Percentiles rank a stretch among this genome's conserved stretches.
Conservation (phyloP, 2,797 vertebrate species). For the Phataginus tetradactyla region DNA sequence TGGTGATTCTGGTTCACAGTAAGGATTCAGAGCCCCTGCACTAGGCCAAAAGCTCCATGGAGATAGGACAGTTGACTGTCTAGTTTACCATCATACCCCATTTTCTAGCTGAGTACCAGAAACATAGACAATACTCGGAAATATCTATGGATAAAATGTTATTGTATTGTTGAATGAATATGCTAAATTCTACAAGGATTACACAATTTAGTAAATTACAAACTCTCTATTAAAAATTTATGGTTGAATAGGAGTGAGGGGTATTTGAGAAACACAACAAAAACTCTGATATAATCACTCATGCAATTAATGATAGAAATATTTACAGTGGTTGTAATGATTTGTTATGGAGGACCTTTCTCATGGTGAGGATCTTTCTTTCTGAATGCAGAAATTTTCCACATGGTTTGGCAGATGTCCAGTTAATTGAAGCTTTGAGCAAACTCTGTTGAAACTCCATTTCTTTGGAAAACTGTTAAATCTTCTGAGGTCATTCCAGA, state of each 20-base stretch:
- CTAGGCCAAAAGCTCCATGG: neutral
- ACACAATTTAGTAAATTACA: neutral
- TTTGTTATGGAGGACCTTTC: slow-evolving; percentile 28
- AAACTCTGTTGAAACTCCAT: slow-evolving; percentile 16
- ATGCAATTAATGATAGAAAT: neutral
- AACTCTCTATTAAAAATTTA: slow-evolving; percentile 1
- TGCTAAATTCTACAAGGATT: neutral
- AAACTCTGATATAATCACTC: neutral
- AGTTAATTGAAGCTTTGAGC: slow-evolving; percentile 72
- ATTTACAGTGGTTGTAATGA: slow-evolving; percentile 1
- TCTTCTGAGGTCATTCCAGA: slow-evolving; percentile 83
- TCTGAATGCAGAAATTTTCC: slow-evolving; percentile 60
- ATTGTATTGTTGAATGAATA: neutral
- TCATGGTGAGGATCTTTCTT: slow-evolving; percentile 44
- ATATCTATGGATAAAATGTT: neutral
- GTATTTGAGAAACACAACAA: neutral
- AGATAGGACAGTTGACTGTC: neutral
- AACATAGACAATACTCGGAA: neutral
- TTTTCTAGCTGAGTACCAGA: neutral
- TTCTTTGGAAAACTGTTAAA: slow-evolving; percentile 75
- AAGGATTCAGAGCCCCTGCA: neutral
- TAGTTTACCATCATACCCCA: neutral
- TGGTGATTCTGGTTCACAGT: neutral
- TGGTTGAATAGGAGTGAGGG: neutral
- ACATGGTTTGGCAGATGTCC: slow-evolving; percentile 64